phyloP scores from a whole-genome alignment of 2,113 vertebrate species.

The Gallinago undulata region DNA sequence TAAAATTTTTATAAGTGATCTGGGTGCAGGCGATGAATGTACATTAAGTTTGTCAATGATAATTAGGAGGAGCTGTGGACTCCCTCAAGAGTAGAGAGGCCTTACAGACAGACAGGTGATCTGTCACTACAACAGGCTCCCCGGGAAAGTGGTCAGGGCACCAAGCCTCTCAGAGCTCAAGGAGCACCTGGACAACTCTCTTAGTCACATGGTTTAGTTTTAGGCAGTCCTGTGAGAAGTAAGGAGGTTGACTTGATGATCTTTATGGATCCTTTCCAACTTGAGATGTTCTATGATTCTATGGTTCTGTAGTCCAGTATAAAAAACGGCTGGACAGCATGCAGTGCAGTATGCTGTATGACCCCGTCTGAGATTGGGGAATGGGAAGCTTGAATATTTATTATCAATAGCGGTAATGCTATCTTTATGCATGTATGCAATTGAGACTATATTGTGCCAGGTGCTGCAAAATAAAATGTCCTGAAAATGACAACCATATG shows the following conservation, averaged over 20 bases:
- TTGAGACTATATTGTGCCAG: not conserved
- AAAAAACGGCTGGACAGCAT: not conserved
- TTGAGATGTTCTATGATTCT: not conserved
- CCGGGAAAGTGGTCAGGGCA: too few species aligned
- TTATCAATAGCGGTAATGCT: not conserved
- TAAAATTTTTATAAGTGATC: not conserved
- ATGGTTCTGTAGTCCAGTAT: not conserved
- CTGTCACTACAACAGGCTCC: not conserved
- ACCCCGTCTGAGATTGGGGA: not conserved
- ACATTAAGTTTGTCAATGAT: not conserved
- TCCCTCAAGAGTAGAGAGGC: not conserved
- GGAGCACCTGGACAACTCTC: accelerated
- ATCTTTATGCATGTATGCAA: not conserved
- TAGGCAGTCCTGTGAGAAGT: not conserved
- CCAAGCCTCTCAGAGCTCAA: not conserved
- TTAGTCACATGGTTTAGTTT: not conserved
- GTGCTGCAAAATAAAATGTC: not conserved
- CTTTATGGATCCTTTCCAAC: not conserved
- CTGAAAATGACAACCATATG: not conserved
- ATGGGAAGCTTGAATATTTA: not conserved
- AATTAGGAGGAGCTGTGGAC: not conserved
- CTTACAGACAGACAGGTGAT: not conserved
- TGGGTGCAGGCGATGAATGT: not conserved
- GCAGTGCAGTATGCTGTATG: not conserved
- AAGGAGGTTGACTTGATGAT: not conserved